phyloP scores from a whole-genome alignment of 2,888 invertebrate species.

The Nomada lathburiana region DNA sequence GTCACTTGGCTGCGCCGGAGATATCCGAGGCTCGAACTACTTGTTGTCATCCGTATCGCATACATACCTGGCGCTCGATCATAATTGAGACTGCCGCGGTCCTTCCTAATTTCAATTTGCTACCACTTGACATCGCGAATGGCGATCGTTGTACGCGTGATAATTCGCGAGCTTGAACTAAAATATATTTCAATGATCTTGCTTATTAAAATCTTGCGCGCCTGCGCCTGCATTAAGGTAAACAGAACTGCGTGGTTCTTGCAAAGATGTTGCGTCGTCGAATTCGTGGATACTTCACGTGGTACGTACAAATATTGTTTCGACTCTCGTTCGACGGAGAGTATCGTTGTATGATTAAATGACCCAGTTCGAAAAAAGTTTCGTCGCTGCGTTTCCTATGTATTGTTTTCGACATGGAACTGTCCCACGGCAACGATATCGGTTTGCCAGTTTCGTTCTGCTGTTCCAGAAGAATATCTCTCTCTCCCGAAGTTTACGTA shows the following conservation, averaged over 20 bases:
- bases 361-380: slow-evolving; percentile 32
- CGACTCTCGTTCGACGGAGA: background rate
- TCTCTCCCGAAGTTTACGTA: background rate
- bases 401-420: slow-evolving; percentile 16
- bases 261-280: background rate
- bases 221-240: background rate
- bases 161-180: too few relatives aligned
- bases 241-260: background rate
- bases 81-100: slow-evolving; percentile 7
- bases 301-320: slow-evolving; percentile 5
- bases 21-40: slow-evolving; percentile 16
- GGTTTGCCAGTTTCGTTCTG: background rate
- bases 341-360: slow-evolving; percentile 21
- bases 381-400: background rate
- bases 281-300: background rate
- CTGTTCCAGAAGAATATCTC: background rate
- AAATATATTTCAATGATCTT: too few relatives aligned
- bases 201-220: too few relatives aligned
- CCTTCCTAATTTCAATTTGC: slow-evolving; percentile 30
- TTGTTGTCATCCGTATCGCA: slow-evolving; percentile 50
- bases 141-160: background rate
- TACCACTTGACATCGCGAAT: background rate
- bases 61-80: slow-evolving; percentile 26
- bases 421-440: background rate
- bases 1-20: slow-evolving; percentile 37